Evolutionary conservation across 1,140 invertebrate species (phyloP), one percentile per base, ranked within the genome.

Genomic region (Aphis gossypii): DNA sequence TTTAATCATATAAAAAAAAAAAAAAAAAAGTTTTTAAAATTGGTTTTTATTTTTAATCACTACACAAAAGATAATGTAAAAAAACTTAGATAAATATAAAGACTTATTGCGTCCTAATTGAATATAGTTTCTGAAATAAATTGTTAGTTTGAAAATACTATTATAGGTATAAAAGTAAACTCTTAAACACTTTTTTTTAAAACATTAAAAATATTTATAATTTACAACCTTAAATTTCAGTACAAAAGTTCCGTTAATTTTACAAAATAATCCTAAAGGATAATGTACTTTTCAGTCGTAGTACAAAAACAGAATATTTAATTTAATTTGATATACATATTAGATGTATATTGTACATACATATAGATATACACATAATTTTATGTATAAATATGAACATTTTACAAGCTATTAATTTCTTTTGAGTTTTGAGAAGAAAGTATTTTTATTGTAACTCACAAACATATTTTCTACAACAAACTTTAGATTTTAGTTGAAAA

Each of bases 361-460:
- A 35, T 82, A 82, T 82, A 82, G 35, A 76, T 84, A 44, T 44
- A 84, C 23, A 87, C 92, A 90, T n/a, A 82, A 23, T 30, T 35
- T 56, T 83, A 76, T 41, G 60, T 56, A 20, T 60, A 48, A 48
- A 93, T 56, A n/a, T 93, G 83, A 25, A 92, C 90, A 35, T 54
- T 35, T 89, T 89, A 38, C 18, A 89, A 89, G 48, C 20, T 35
- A 35, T 35, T 38, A 54, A 89, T 89, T 89, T 38, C 2, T 89
- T 89, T 89, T 88, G 38, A 21, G 46, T n/a, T 41, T 20, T 51
- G 38, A 25, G 20, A 51, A 54, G n/a, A 89, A 54, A 23, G 8
- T 89, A 51, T 89, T 89, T 54, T 51, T 54, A 89, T 89, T 89
- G 11, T 89, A n/a, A 89, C n/a, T 51, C n/a, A 35, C 20, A 38